phyloP scores from a whole-genome alignment of 1,140 invertebrate species.

The Dryas iulia region DNA sequence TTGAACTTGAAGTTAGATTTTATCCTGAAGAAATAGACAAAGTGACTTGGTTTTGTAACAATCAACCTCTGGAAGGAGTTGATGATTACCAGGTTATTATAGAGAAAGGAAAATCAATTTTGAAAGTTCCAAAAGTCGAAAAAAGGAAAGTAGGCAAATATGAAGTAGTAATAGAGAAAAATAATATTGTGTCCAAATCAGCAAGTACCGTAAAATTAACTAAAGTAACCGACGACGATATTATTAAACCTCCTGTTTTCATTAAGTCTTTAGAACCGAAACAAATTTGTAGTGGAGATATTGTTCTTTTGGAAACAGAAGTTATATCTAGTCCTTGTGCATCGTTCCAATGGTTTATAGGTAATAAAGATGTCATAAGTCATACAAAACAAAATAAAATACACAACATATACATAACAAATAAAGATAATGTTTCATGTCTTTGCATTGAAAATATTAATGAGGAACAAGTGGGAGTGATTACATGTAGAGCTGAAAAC shows the following conservation, averaged over 20 bases:
- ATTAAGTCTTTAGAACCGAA: slow-evolving; percentile 86
- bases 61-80: slow-evolving; percentile 86
- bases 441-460: slow-evolving; percentile 89
- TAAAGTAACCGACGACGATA: slow-evolving; percentile 81
- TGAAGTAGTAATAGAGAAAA: slow-evolving; percentile 89
- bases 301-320: slow-evolving; percentile 88
- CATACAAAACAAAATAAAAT: slow-evolving; percentile 78
- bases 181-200: slow-evolving; percentile 88
- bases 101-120: slow-evolving; percentile 84
- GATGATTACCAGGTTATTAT: slow-evolving; percentile 84
- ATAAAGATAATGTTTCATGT: slow-evolving; percentile 89
- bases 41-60: slow-evolving; percentile 94
- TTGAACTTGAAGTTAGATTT: slow-evolving; percentile 83
- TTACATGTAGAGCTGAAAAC: slow-evolving; percentile 94
- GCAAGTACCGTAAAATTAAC: slow-evolving; percentile 87
- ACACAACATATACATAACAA: slow-evolving; percentile 85
- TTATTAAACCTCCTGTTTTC: slow-evolving; percentile 87
- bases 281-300: slow-evolving; percentile 86
- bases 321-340: slow-evolving; percentile 89
- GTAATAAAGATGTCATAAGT: slow-evolving; percentile 82
- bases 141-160: slow-evolving; percentile 92
- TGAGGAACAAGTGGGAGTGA: slow-evolving; percentile 87
- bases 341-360: slow-evolving; percentile 93
- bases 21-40: slow-evolving; percentile 86
- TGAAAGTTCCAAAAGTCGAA: slow-evolving; percentile 85